Evolutionary conservation across 2,888 invertebrate species (phyloP).

Genomic region (Drosophila longiperda): DNA sequence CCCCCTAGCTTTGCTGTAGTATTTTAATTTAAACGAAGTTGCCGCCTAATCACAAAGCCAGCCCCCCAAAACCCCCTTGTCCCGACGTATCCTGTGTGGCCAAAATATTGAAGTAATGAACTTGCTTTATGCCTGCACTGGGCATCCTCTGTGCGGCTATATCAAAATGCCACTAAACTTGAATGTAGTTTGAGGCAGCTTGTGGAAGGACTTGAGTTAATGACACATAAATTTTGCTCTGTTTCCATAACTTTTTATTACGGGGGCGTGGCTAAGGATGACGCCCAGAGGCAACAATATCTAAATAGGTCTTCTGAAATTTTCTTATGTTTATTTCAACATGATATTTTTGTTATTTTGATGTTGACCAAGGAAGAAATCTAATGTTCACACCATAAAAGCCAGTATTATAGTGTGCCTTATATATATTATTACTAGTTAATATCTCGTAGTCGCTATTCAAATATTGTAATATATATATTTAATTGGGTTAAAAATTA

Average conservation of each 20-base stretch:
- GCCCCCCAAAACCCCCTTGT: constrained; percentile 43
- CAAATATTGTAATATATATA: neutral
- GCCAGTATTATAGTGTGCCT: neutral
- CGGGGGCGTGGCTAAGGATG: constrained; percentile 54
- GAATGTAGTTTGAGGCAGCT: constrained; percentile 33
- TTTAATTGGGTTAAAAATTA: neutral
- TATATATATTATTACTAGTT: neutral
- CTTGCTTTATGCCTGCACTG: constrained; percentile 51
- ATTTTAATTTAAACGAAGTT: constrained; percentile 78
- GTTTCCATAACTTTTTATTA: constrained; percentile 76
- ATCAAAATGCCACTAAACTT: constrained; percentile 63
- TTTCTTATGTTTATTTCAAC: neutral
- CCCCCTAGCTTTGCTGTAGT: constrained; percentile 36
- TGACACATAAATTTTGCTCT: constrained; percentile 71
- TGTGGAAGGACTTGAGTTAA: constrained; percentile 59
- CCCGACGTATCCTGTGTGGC: constrained; percentile 58
- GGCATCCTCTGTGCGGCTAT: constrained; percentile 31
- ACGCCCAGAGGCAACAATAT: constrained; percentile 14
- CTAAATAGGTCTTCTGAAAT: constrained; percentile 19
- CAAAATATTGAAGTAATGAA: constrained; percentile 76
- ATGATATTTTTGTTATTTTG: neutral
- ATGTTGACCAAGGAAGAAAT: neutral
- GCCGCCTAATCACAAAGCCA: constrained; percentile 74
- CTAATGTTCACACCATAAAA: neutral
- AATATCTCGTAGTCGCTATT: neutral